These are phyloP conservation scores for Vesta saturnalis DNA, from an alignment of 2,888 invertebrate species.

Conservation along the genomic window DNA sequence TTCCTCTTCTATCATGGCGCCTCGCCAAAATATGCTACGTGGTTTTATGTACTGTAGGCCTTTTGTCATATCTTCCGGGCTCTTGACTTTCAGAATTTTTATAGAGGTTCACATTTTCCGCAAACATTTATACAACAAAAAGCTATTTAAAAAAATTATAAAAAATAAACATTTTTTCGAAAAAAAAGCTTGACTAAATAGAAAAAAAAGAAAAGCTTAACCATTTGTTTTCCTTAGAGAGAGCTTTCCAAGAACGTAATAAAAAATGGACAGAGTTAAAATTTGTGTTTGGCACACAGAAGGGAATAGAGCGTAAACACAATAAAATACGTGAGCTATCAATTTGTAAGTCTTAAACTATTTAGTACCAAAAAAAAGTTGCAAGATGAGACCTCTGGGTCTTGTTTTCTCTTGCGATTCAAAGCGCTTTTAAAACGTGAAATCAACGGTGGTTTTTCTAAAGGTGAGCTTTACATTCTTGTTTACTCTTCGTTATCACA, in stretches of 20 bases:
- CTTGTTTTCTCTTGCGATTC: conserved; percentile 2
- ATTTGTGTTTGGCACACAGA: conserved; percentile 26
- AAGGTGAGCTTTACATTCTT: not conserved
- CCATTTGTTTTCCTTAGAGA: conserved; percentile 19
- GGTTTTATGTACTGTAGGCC: conserved; percentile 29
- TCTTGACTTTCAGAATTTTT: conserved; percentile 29
- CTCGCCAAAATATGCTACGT: conserved; percentile 37
- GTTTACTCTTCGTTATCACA: conserved; percentile 1
- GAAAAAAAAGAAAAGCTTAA: conserved; percentile 12
- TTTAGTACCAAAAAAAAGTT: conserved; percentile 22
- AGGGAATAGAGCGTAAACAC: conserved; percentile 26
- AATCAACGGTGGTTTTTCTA: too few relatives aligned
- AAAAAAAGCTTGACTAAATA: not conserved
- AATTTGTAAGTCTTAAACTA: conserved; percentile 32
- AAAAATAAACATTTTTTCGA: not conserved
- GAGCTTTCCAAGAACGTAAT: conserved; percentile 15
- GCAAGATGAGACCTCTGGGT: conserved; percentile 5
- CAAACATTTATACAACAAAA: conserved; percentile 10
- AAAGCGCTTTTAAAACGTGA: not conserved
- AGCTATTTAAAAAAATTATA: conserved; percentile 17
- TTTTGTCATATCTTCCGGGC: conserved; percentile 30
- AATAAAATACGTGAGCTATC: conserved; percentile 34
- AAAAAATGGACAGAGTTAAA: conserved; percentile 30
- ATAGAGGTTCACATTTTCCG: conserved; percentile 15
- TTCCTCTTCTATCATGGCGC: conserved; percentile 35